Conservation (phyloP, 2,797 vertebrate species). For the Platalea minor region DNA sequence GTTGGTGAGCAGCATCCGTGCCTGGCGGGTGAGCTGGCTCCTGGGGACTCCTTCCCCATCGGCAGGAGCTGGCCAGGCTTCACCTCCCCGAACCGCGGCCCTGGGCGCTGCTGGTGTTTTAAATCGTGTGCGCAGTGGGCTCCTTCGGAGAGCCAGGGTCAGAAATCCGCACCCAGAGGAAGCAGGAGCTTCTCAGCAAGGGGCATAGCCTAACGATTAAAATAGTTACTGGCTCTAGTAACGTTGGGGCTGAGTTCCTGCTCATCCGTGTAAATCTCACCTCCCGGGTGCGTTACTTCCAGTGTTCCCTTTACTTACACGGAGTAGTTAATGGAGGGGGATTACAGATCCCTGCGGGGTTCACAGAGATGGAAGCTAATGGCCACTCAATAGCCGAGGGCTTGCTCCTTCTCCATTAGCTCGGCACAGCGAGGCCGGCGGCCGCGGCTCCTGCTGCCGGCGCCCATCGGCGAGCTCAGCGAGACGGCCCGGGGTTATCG, state of each 20-base stretch:
- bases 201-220: not conserved
- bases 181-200: not conserved
- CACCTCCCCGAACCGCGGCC: not conserved
- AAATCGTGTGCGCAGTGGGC: not conserved
- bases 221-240: not conserved
- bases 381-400: not conserved
- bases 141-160: not conserved
- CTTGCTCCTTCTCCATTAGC: not conserved
- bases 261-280: not conserved
- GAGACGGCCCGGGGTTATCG: not conserved
- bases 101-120: not conserved
- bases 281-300: not conserved
- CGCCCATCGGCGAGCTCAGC: not conserved
- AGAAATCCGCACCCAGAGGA: not conserved
- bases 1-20: not conserved
- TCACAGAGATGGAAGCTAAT: not conserved
- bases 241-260: not conserved
- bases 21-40: rapidly evolving
- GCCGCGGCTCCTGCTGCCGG: not conserved
- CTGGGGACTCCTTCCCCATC: not conserved
- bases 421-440: not conserved
- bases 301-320: not conserved
- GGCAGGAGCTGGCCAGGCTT: not conserved
- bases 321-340: not conserved
- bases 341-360: not conserved